Conservation (phyloP, 2,888 invertebrate species). For the Campoplex capitator region DNA sequence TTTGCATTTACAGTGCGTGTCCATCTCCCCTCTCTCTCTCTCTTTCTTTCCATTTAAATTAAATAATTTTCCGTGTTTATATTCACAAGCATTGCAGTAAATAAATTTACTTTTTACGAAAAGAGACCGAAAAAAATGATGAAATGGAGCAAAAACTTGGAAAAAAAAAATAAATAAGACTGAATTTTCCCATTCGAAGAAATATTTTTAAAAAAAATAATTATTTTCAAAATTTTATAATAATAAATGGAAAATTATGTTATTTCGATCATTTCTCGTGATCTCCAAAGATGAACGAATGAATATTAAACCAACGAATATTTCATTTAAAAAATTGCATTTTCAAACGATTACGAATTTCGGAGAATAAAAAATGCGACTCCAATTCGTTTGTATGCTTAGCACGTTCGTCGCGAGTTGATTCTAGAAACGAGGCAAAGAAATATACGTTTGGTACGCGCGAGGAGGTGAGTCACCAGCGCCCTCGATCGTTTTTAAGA, state of each 20-base stretch:
- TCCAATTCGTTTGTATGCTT: too few species aligned
- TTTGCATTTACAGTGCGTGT: constrained; percentile 54
- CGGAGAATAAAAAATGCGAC: background rate
- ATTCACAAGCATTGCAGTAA: background rate
- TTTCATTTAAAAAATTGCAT: background rate
- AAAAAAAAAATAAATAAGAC: too few species aligned
- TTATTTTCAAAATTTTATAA: too few species aligned
- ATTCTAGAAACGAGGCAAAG: constrained; percentile 7
- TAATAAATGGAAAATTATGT: too few species aligned
- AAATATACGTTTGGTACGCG: constrained; percentile 10
- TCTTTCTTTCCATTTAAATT: background rate
- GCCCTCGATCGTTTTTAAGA: constrained; percentile 11
- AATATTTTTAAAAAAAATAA: background rate
- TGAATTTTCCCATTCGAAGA: background rate
- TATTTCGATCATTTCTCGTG: too few species aligned
- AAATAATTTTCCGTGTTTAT: background rate
- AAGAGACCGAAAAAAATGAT: background rate
- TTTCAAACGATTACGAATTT: background rate
- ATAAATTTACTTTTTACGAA: background rate
- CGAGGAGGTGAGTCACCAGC: constrained; percentile 27
- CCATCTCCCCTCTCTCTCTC: background rate
- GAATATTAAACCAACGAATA: background rate
- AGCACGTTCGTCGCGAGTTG: background rate
- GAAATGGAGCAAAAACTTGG: too few species aligned
- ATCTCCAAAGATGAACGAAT: background rate